Conservation (phyloP, 2,113 vertebrate genomes). For the Cynopterus brachyotis region DNA sequence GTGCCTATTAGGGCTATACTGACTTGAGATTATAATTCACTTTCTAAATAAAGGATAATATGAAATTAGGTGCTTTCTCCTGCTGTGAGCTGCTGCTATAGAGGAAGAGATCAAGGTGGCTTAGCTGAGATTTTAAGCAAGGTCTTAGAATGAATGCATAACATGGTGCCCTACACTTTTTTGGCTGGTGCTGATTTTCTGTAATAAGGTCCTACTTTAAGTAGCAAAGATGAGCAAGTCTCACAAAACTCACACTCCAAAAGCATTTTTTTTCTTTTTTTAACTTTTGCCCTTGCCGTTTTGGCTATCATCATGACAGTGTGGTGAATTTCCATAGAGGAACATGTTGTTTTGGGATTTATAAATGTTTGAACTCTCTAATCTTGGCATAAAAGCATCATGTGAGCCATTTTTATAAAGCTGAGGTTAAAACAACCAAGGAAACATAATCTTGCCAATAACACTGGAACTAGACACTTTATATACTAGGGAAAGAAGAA, state of each 20-base stretch:
- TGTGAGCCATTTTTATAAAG: conserved; percentile 25
- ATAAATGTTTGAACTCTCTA: conserved; percentile 28
- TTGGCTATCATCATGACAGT: background rate
- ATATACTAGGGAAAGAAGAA: background rate
- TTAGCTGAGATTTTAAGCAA: background rate
- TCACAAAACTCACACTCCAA: conserved; percentile 7
- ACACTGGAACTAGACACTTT: background rate
- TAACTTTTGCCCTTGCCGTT: background rate
- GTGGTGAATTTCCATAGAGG: background rate
- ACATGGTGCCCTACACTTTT: background rate
- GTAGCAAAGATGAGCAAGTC: background rate
- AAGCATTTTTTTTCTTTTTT: background rate
- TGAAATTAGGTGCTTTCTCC: background rate
- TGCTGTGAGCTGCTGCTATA: background rate
- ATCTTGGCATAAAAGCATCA: background rate
- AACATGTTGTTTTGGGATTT: conserved; percentile 37
- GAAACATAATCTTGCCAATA: conserved; percentile 46
- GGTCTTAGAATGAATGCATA: background rate
- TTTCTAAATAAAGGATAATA: conserved; percentile 23
- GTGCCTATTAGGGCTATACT: background rate
- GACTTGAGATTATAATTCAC: background rate
- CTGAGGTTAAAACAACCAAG: conserved; percentile 51
- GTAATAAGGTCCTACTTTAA: conserved; percentile 9
- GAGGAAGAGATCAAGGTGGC: background rate
- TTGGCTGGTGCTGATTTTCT: background rate